Conservation (phyloP, 2,113 vertebrate genomes). For the Peromyscus polionotus region DNA sequence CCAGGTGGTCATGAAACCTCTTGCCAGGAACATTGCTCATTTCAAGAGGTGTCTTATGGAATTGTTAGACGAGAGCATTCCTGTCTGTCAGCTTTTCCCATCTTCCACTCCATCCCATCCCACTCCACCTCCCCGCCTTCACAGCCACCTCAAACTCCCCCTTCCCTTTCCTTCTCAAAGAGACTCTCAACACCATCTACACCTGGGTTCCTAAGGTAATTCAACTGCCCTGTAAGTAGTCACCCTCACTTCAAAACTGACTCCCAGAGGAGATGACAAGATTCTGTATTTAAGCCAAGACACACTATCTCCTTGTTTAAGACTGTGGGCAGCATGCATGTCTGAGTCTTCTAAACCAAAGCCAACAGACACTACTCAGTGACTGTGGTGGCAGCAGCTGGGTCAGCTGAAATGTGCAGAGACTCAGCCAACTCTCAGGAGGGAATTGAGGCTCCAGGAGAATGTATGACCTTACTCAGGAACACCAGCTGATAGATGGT, state of each 20-base stretch:
- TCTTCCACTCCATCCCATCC: no score
- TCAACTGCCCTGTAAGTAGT: background rate
- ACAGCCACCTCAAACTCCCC: background rate
- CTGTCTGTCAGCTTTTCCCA: background rate
- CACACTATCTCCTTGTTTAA: background rate
- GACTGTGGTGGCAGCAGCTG: background rate
- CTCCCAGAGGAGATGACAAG: background rate
- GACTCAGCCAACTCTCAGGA: background rate
- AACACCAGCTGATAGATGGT: background rate
- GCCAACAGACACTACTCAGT: background rate
- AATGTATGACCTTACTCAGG: background rate
- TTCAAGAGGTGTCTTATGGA: background rate
- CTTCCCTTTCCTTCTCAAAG: background rate
- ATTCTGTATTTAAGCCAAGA: background rate
- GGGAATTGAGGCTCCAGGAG: background rate
- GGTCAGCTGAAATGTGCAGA: background rate
- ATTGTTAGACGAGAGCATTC: background rate
- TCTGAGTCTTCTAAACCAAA: background rate
- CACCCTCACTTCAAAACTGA: no score
- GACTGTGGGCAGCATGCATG: background rate
- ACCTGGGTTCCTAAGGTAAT: background rate
- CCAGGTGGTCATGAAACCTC: background rate
- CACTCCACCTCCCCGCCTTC: background rate
- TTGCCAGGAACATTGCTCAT: background rate
- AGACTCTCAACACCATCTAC: background rate